phyloP scores from a whole-genome alignment of 2,113 vertebrate species.

The Apus apus region DNA sequence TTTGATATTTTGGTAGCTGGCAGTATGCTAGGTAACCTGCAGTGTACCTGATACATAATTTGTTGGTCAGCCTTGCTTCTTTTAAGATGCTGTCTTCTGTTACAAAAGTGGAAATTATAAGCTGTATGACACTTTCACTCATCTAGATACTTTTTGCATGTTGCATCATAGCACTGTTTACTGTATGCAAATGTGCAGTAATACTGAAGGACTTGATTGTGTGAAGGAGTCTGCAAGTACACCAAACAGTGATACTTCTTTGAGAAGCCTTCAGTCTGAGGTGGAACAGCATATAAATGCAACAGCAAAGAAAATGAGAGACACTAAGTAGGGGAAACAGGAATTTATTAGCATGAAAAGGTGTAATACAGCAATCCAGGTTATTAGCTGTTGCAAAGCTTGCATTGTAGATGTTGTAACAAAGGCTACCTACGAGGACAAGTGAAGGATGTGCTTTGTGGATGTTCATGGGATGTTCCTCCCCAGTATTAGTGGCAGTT shows the following conservation, averaged over 20 bases:
- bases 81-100: neutral
- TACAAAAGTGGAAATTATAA: neutral
- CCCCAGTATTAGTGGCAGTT: neutral
- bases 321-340: neutral
- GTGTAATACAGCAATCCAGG: neutral
- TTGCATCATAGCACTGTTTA: neutral
- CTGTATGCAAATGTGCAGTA: neutral
- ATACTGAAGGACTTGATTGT: neutral
- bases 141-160: neutral
- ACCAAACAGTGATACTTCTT: neutral
- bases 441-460: neutral
- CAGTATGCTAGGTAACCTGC: conserved; percentile 89
- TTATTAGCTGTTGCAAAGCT: neutral
- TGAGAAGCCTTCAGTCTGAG: neutral
- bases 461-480: neutral
- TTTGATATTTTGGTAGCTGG: conserved; percentile 94
- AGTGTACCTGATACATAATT: neutral
- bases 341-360: neutral
- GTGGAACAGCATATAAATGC: neutral
- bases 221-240: neutral
- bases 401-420: neutral
- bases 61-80: neutral
- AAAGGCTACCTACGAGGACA: neutral
- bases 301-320: neutral
- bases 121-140: neutral